Conservation (phyloP, 2,113 vertebrate genomes). For the Dromiciops gliroides region DNA sequence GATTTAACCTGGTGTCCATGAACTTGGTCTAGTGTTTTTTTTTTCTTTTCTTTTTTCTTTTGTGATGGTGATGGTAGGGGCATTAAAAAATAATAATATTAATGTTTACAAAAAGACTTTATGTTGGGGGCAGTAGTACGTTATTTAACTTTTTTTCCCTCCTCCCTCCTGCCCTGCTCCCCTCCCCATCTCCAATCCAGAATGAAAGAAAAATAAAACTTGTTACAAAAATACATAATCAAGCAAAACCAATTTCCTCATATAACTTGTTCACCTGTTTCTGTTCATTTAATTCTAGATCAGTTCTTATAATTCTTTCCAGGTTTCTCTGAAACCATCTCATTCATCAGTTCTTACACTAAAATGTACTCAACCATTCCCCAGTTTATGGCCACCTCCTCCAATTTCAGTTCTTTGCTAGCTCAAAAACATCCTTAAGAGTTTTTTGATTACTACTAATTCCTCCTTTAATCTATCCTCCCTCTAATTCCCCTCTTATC, state of each 20-base stretch:
- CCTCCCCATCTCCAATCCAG: neutral
- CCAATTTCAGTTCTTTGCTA: too few species aligned
- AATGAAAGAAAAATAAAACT: neutral
- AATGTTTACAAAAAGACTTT: neutral
- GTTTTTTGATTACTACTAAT: too few species aligned
- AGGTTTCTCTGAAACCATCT: neutral
- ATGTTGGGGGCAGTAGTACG: neutral
- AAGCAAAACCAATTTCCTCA: neutral
- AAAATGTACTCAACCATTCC: too few species aligned
- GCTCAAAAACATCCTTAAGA: too few species aligned
- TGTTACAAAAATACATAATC: neutral
- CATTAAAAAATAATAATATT: too few species aligned
- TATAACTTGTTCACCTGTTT: neutral
- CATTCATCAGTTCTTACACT: too few species aligned
- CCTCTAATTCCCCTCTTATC: too few species aligned
- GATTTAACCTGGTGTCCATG: neutral
- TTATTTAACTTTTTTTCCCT: neutral
- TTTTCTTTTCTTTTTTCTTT: neutral
- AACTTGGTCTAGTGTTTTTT: too few species aligned
- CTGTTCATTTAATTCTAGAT: neutral
- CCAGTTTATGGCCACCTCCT: too few species aligned
- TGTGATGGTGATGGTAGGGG: too few species aligned
- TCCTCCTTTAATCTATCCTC: too few species aligned
- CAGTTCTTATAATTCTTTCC: neutral
- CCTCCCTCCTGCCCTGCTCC: neutral